These are phyloP conservation scores for Harpegnathos saltator DNA, from an alignment of 1,140 invertebrate genomes.

Conservation along the genomic window DNA sequence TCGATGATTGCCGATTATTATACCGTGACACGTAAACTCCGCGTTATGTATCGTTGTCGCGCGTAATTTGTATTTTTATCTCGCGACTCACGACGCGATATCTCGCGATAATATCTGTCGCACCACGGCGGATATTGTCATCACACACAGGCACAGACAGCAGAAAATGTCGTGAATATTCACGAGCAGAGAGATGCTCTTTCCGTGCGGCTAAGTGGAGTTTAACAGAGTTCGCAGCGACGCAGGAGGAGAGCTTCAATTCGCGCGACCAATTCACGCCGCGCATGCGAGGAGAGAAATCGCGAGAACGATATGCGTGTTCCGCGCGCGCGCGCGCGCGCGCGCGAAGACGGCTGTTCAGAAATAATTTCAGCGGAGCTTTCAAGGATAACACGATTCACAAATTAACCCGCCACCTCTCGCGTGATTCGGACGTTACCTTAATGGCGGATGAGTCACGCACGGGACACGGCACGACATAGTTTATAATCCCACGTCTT, in stretches of 20 bases:
- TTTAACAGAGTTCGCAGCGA: background rate
- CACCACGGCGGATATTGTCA: background rate
- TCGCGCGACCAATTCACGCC: background rate
- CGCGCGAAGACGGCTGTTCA: background rate
- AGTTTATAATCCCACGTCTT: slow-evolving; percentile 77
- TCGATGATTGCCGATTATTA: background rate
- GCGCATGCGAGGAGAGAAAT: slow-evolving; percentile 55
- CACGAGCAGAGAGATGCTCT: background rate
- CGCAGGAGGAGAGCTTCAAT: no score
- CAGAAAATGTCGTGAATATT: background rate
- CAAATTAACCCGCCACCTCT: slow-evolving; percentile 79
- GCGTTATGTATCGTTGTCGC: background rate
- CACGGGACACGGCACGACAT: slow-evolving; percentile 71
- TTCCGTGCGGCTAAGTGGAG: background rate
- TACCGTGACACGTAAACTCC: background rate
- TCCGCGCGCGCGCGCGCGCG: background rate
- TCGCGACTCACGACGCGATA: background rate
- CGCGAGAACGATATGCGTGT: slow-evolving; percentile 32
- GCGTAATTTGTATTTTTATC: background rate
- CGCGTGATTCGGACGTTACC: slow-evolving; percentile 78
- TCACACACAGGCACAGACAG: no score
- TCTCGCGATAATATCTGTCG: background rate
- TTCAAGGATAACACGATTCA: slow-evolving; percentile 69
- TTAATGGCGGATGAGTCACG: slow-evolving; percentile 81
- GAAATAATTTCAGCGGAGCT: slow-evolving; percentile 76